Evolutionary conservation across 2,888 invertebrate species (phyloP), one percentile per base, ranked within the genome.

Genomic region (Cephus sareptanus): DNA sequence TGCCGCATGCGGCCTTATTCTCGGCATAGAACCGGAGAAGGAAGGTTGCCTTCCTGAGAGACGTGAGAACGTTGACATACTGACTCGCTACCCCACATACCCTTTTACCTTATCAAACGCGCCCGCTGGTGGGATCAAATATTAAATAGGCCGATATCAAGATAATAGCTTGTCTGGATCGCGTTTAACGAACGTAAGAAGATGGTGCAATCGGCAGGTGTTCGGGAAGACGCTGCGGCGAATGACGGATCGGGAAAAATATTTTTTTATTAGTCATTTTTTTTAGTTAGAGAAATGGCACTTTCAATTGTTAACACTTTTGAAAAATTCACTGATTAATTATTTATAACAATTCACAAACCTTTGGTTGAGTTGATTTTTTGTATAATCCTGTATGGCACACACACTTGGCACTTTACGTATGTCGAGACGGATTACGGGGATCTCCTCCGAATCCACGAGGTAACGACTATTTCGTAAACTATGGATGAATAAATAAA

Each of bases 81-180:
- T 91, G 91, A 91, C 91, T 91, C 90, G 90, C 91, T 91, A 91
- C 89, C 91, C 91, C 91, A 91, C 91, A 91, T 91, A 91, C 89
- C 90, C 91, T 91, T 90, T 89, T 91, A 85, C 91, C 89, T 90
- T 87, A 87, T 85, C 89, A 78, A 56, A 81, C 79, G 80, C 79
- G 79, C 75, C 56, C 56, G 23, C 56, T 56, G 9, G 56, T 56
- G 23, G 23, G 56, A 23, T 56, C 23, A 56, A 56, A 56, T 56
- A 23, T 23, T 9, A 56, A 56, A 56, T 56, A 56, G 56, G 56
- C 23, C 23, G 23, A 56, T 56, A 23, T 23, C 56, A 23, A 40
- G 6, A 1, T 15, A 15, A 15, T 6, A 15, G 4, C 40, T 40
- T 40, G 40, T 15, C 23, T 1, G 23, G 2, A 9, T 23, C 23